A percentile compares a stretch with the other conserved stretches of the same genome.
Conservation (phyloP, 2,797 vertebrate species). For the Sebastiscus albofasciatus region DNA sequence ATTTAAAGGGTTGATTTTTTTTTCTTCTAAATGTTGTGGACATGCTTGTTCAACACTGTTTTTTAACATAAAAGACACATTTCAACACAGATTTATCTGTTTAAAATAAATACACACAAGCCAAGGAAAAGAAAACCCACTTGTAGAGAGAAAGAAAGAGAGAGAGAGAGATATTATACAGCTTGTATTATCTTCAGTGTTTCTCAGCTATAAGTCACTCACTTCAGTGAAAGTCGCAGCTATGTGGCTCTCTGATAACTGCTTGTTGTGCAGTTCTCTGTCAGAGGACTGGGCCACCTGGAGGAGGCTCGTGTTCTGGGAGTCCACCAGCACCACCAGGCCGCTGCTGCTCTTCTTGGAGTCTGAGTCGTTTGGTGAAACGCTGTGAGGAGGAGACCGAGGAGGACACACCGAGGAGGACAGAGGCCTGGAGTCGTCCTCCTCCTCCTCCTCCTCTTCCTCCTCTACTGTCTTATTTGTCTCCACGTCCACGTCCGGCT, state of each 20-base stretch:
- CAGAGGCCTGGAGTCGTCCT: constrained; percentile 80
- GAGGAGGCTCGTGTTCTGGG: constrained; percentile 65
- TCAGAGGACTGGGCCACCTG: constrained; percentile 73
- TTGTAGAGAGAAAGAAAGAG: background rate
- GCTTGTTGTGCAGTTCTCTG: constrained; percentile 75
- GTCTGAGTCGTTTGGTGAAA: constrained; percentile 66
- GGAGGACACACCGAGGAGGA: constrained; percentile 76
- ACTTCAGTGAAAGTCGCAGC: constrained; percentile 79
- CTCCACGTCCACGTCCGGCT: constrained; percentile 95
- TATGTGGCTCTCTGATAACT: constrained; percentile 73
- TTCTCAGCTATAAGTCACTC: constrained; percentile 62
- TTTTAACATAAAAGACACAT: constrained; percentile 25
- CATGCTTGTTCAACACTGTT: constrained; percentile 31
- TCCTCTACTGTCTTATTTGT: constrained; percentile 90
- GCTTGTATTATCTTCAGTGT: constrained; percentile 4
- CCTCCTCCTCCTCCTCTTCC: constrained; percentile 91
- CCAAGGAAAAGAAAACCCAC: constrained; percentile 22
- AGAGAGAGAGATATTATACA: constrained; percentile 24
- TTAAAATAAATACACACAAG: constrained; percentile 35
- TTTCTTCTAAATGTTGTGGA: constrained; percentile 13
- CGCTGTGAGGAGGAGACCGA: constrained; percentile 68
- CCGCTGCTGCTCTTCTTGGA: constrained; percentile 48
- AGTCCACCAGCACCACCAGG: constrained; percentile 34
- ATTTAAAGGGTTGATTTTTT: constrained; percentile 11
- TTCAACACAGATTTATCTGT: constrained; percentile 30